Base-by-base conservation (phyloP, 2,888 invertebrate genomes). In the Mamestra brassicae region DNA sequence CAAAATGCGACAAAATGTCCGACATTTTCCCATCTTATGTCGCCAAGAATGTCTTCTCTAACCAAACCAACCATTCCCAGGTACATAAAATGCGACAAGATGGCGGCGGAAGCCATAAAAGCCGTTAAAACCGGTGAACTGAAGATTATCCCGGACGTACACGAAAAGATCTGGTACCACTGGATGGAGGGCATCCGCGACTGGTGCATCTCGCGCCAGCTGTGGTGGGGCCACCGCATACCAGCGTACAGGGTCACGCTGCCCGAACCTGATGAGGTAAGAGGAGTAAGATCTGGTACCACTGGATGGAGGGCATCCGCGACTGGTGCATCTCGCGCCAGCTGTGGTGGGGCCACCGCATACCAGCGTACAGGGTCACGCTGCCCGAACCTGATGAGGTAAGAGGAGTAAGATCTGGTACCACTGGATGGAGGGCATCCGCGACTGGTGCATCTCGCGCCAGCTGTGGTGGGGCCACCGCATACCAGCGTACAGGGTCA, bases 391-490 rank as follows among this genome's bases (percentile, higher is more conserved):
- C 78, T 0, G 88, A 90, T 1, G 88, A 90, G 90, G 92, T 62
- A 42, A 60, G 38, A 11, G 60, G 7, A 26, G 26, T 26, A 99
- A 98, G 95, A 98, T 97, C 52, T 99, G 99, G 99, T 98, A 97
- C 93, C 97, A 98, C 90, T 99, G 99, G 99, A 98, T 99, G 97
- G 98, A 98, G 90, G 98, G 98, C 90, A 99, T 99, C 85, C 97
- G 99, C 6, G 99, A 99, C 94, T 99, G 99, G 99, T 99, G 99
- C 94, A 98, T 99, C 76, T 99, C 99, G 1, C 97, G 99, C 2
- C 99, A 99, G 94, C 97, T 99, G 72, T 99, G 99, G 99, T 99
- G 99, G 99, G 99, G 99, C 1, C 99, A 99, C 94, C 97, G 99
- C 75, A 99, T 99, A 85, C 99, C 99, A 0, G 99, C 99, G 0